Conservation (phyloP, 2,797 vertebrate species). For the Cyprinella venusta region DNA sequence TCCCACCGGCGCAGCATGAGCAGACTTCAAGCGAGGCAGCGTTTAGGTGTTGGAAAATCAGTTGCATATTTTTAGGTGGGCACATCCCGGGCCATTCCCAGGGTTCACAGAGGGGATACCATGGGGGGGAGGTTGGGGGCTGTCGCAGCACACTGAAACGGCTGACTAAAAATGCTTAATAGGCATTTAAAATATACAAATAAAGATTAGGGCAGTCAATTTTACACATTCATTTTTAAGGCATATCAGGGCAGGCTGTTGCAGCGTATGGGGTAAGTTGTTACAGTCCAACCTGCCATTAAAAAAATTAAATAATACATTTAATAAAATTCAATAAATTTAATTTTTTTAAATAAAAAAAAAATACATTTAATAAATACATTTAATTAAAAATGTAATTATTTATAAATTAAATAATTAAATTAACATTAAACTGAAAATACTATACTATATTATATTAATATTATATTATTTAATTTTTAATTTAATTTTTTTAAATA, state of each 20-base stretch:
- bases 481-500: too few species aligned
- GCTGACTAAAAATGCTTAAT: conserved; percentile 43
- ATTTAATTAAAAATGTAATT: too few species aligned
- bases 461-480: too few species aligned
- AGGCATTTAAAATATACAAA: not conserved
- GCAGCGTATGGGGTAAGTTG: not conserved
- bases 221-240: not conserved
- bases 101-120: conserved; percentile 17
- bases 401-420: too few species aligned
- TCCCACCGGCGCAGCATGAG: conserved; percentile 32
- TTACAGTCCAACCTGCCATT: not conserved
- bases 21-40: conserved; percentile 46
- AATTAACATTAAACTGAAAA: too few species aligned
- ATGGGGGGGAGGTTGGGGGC: too few species aligned
- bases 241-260: not conserved
- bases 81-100: conserved; percentile 23
- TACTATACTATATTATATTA: too few species aligned
- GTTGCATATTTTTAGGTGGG: conserved; percentile 41
- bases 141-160: conserved; percentile 15
- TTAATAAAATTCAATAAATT: too few species aligned
- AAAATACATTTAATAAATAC: too few species aligned
- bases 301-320: too few species aligned
- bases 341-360: too few species aligned
- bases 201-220: not conserved
- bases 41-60: conserved; percentile 47